A percentile compares a stretch with the other conserved stretches of the same genome.
phyloP scores from a whole-genome alignment of 2,797 vertebrate species.

The Sebastes itinus region DNA sequence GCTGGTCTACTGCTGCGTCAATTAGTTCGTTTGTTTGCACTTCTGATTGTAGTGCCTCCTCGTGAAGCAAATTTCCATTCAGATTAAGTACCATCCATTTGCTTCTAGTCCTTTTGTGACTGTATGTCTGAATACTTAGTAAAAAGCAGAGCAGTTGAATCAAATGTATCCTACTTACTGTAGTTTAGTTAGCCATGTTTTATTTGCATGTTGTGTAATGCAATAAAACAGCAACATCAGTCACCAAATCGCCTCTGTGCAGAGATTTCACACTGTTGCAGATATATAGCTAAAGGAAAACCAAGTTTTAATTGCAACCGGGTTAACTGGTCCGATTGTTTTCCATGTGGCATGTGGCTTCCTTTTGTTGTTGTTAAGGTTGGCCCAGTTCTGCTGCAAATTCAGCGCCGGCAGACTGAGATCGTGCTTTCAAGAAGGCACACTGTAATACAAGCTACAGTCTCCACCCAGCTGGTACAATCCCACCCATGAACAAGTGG shows the following conservation, averaged over 20 bases:
- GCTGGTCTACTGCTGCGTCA: too few species aligned
- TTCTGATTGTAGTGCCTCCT: neutral
- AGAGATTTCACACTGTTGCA: neutral
- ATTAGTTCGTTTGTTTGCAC: neutral
- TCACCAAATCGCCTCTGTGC: neutral
- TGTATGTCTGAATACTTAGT: neutral
- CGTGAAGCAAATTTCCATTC: neutral
- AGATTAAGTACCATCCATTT: neutral
- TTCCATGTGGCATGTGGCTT: neutral
- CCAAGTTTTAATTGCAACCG: neutral
- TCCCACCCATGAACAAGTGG: neutral
- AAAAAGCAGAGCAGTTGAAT: neutral
- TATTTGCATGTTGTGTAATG: constrained; percentile 3
- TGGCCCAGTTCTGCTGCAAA: neutral
- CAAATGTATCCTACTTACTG: neutral
- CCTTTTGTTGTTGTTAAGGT: neutral
- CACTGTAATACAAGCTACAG: neutral
- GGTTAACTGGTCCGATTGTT: neutral
- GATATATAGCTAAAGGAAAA: neutral
- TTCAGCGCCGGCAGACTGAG: neutral
- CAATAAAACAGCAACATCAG: neutral
- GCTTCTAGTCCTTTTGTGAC: neutral
- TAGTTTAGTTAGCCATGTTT: neutral
- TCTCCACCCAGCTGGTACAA: neutral
- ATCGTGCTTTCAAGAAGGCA: neutral